Percentiles rank a stretch among this genome's conserved stretches.
These are phyloP conservation scores for Notolabrus celidotus DNA, from an alignment of 2,797 vertebrate species.

Conservation along the genomic window DNA sequence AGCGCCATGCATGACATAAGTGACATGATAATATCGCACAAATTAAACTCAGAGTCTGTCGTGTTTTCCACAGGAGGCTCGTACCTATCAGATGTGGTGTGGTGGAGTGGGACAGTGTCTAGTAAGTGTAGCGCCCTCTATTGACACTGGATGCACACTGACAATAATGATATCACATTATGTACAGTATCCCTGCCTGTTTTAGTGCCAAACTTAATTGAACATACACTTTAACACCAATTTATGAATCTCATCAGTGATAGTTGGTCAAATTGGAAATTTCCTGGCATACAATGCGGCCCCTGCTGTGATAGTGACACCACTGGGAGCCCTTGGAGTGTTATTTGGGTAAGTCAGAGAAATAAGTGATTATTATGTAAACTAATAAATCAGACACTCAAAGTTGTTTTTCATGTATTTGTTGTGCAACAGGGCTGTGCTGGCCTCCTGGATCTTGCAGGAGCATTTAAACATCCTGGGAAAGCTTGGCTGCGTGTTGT, in stretches of 20 bases:
- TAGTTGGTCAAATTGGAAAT: conserved; percentile 95
- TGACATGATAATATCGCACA: neutral
- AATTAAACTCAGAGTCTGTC: neutral
- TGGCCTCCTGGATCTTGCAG: conserved; percentile 93
- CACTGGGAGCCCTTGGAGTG: conserved; percentile 96
- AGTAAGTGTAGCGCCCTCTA: conserved; percentile 87
- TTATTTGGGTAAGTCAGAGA: conserved; percentile 91
- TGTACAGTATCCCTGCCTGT: too few species aligned
- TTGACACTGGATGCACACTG: neutral
- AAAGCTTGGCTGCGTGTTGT: conserved; percentile 93
- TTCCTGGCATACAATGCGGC: conserved; percentile 96
- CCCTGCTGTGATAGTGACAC: conserved; percentile 95
- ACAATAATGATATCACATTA: neutral
- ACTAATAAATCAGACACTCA: too few species aligned
- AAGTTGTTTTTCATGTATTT: too few species aligned
- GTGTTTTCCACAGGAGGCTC: conserved; percentile 85
- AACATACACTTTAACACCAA: neutral
- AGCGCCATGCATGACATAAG: neutral
- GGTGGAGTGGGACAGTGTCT: conserved; percentile 95
- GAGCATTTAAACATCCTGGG: conserved; percentile 94
- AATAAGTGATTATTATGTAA: too few species aligned
- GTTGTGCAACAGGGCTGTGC: conserved; percentile 87
- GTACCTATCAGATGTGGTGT: conserved; percentile 92
- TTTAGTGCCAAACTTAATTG: too few species aligned
- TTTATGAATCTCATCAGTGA: conserved; percentile 84